These are phyloP conservation scores for Sander vitreus DNA, from an alignment of 2,113 vertebrate species.

Conservation along the genomic window DNA sequence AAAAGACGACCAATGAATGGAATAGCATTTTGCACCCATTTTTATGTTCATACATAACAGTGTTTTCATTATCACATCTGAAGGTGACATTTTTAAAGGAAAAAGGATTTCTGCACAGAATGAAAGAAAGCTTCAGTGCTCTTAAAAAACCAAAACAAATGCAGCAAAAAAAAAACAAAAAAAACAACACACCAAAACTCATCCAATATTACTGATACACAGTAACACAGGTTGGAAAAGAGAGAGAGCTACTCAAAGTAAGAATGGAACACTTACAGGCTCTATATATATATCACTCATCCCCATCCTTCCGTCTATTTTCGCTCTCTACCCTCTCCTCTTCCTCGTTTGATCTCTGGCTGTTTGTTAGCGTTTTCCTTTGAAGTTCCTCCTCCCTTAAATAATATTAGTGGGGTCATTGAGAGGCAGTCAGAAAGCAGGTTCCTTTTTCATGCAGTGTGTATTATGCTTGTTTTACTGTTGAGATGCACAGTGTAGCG, in stretches of 20 bases:
- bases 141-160: conserved; percentile 46
- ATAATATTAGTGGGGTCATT: conserved; percentile 37
- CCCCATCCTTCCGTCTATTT: conserved; percentile 18
- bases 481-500: conserved; percentile 71
- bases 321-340: conserved; percentile 23
- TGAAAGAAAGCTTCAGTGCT: conserved; percentile 70
- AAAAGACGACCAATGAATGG: conserved; percentile 77
- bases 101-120: conserved; percentile 72
- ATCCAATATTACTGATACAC: conserved; percentile 54
- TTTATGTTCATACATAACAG: conserved; percentile 78
- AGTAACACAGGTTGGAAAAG: conserved; percentile 62
- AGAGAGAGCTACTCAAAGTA: conserved; percentile 59
- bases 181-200: conserved; percentile 57
- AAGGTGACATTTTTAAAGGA: conserved; percentile 66
- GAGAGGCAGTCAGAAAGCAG: conserved; percentile 57
- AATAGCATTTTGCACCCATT: conserved; percentile 73
- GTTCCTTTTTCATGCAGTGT: conserved; percentile 31
- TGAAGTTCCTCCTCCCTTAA: conserved; percentile 41
- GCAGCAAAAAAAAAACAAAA: conserved; percentile 15
- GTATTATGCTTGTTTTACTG: conserved; percentile 31
- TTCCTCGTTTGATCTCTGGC: conserved; percentile 53
- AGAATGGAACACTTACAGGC: conserved; percentile 59
- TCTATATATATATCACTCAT: conserved; percentile 12
- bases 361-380: conserved; percentile 45
- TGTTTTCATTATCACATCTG: conserved; percentile 73